Evolutionary conservation across 2,113 vertebrate species (phyloP), one percentile per base, ranked within the genome.

Genomic region (Chascanopsetta lugubris): DNA sequence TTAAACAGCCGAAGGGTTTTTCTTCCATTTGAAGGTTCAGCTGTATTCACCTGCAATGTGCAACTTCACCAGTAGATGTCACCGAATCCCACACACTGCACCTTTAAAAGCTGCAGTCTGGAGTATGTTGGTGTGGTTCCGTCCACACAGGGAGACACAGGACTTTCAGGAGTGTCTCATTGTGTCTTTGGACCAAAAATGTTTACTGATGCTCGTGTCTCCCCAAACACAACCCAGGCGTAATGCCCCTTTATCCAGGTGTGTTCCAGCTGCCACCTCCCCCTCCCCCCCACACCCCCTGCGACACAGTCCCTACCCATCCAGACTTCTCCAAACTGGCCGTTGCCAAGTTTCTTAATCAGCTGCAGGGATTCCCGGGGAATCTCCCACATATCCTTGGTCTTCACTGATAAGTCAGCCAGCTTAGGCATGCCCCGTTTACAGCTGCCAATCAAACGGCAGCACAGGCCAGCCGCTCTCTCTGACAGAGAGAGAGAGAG

Each of bases 311-410:
- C 86, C 92, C 82, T 93, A 96, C 95, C 95, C 94, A 96, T 96
- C 95, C 95, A 96, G 80, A 95, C 95, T 95, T 96, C 95, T 94
- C 95, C 95, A 32, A 96, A 96, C 91, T 96, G 95, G 86, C 95
- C 95, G 24, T 95, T 96, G 73, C 95, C 95, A 92, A 95, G 84
- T 85, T 95, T 95, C 91, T 95, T 94, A 92, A 95, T 94, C 76
- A 95, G 93, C 90, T 95, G 94, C 62, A 96, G 92, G 71, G 95
- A 96, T 83, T 96, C 95, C 0, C 94, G 91, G 29, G 95, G 95
- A 88, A 96, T 96, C 93, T 96, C 95, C 95, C 95, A 96, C 89
- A 96, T 92, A 40, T 96, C 95, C 91, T 96, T 96, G 91, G 95
- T 96, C 94, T 96, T 96, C 93, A 96, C 95, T 5, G 95, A 96